Conservation (phyloP, 2,797 vertebrate genomes). For the Brotula barbata region DNA sequence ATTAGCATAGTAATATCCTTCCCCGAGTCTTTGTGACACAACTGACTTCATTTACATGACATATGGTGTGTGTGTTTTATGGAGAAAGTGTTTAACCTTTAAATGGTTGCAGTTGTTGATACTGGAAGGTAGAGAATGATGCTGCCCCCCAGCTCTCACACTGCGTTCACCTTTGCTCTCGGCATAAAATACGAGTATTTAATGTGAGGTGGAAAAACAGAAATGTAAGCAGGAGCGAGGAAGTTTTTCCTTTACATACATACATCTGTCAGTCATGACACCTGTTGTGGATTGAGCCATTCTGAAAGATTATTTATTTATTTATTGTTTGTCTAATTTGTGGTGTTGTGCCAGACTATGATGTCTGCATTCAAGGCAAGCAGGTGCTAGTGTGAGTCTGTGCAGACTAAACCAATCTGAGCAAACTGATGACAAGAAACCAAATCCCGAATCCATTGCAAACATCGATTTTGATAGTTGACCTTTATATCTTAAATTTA, state of each 20-base stretch:
- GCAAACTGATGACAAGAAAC: too few relatives aligned
- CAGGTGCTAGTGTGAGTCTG: neutral
- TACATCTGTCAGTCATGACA: conserved; percentile 10
- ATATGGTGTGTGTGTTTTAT: conserved; percentile 61
- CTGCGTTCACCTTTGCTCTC: conserved; percentile 59
- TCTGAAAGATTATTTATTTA: neutral
- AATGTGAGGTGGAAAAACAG: conserved; percentile 11
- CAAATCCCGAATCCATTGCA: neutral
- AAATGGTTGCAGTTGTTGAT: conserved; percentile 70
- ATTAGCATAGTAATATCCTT: conserved; percentile 80
- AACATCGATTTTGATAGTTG: neutral
- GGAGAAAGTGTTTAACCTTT: conserved; percentile 76
- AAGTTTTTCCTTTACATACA: conserved; percentile 14
- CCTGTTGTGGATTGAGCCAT: conserved; percentile 6
- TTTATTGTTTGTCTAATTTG: too few relatives aligned
- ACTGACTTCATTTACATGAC: conserved; percentile 75
- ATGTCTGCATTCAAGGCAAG: neutral
- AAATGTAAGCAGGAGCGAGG: neutral
- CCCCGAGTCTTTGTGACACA: conserved; percentile 51
- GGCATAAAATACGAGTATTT: conserved; percentile 9
- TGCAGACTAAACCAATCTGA: conserved; percentile 6
- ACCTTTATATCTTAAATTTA: too few relatives aligned
- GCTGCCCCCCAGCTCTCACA: conserved; percentile 38
- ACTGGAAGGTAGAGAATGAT: conserved; percentile 55
- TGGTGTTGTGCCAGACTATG: neutral